phyloP scores from a whole-genome alignment of 2,113 vertebrate species.

The Pituophis catenifer region DNA sequence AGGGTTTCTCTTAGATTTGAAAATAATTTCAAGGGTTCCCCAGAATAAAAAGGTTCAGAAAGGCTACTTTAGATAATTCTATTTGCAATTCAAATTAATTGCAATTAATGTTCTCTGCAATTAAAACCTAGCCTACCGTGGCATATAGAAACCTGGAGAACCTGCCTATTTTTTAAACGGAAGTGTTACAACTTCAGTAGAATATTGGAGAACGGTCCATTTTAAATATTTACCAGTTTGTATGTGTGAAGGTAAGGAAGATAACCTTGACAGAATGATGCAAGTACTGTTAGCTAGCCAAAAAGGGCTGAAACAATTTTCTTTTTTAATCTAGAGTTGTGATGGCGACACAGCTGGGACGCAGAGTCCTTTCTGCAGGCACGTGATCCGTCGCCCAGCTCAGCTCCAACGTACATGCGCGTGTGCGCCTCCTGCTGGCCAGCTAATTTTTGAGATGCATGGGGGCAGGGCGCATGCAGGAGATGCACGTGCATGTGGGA shows the following conservation, averaged over 20 bases:
- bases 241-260: background rate
- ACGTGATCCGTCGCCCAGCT: too few relatives aligned
- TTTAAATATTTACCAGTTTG: conserved; percentile 13
- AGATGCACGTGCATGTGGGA: too few relatives aligned
- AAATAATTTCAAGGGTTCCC: background rate
- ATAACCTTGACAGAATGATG: background rate
- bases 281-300: background rate
- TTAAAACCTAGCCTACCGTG: background rate
- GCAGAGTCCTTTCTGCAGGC: too few relatives aligned
- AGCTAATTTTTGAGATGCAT: too few relatives aligned
- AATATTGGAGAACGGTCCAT: background rate
- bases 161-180: background rate
- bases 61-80: background rate
- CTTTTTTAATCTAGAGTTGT: background rate
- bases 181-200: background rate
- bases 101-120: background rate
- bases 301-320: background rate
- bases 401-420: too few relatives aligned
- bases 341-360: too few relatives aligned
- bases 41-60: background rate
- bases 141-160: background rate
- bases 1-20: background rate
- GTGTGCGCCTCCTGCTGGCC: too few relatives aligned
- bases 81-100: background rate
- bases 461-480: too few relatives aligned